Evolutionary conservation across 2,888 invertebrate genomes (phyloP).

Genomic region (Liodrosophila aerea): DNA sequence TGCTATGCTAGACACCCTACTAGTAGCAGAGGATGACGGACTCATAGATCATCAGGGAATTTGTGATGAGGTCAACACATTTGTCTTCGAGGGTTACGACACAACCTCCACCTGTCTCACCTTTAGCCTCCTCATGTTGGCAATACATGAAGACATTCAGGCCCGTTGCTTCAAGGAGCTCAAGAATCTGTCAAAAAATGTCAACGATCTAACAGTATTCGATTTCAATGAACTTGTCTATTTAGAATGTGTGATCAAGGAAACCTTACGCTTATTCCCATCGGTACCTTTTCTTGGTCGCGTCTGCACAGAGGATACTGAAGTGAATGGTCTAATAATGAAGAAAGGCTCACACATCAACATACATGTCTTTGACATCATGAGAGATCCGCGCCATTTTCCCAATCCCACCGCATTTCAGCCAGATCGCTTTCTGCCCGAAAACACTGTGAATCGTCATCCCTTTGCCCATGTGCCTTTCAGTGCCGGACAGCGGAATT

Average conservation of each 20-base stretch:
- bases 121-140: constrained; percentile 84
- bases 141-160: constrained; percentile 83
- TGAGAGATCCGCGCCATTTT: constrained; percentile 86
- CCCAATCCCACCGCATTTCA: constrained; percentile 87
- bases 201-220: constrained; percentile 55
- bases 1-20: constrained; percentile 85
- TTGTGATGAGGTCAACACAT: constrained; percentile 86
- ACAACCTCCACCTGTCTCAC: constrained; percentile 84
- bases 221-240: constrained; percentile 81
- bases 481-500: constrained; percentile 87
- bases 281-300: constrained; percentile 84
- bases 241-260: constrained; percentile 85
- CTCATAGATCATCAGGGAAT: constrained; percentile 84
- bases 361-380: constrained; percentile 85
- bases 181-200: constrained; percentile 74
- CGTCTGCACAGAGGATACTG: constrained; percentile 56
- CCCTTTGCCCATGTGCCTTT: constrained; percentile 87
- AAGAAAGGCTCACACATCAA: constrained; percentile 84
- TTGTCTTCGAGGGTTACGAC: constrained; percentile 87
- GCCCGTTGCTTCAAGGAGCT: constrained; percentile 83
- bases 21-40: constrained; percentile 83
- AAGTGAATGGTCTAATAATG: constrained; percentile 79
- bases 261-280: constrained; percentile 84
- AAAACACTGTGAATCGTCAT: constrained; percentile 84
- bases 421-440: constrained; percentile 85